Conservation (phyloP, 2,888 invertebrate genomes). For the Andrena praecox region DNA sequence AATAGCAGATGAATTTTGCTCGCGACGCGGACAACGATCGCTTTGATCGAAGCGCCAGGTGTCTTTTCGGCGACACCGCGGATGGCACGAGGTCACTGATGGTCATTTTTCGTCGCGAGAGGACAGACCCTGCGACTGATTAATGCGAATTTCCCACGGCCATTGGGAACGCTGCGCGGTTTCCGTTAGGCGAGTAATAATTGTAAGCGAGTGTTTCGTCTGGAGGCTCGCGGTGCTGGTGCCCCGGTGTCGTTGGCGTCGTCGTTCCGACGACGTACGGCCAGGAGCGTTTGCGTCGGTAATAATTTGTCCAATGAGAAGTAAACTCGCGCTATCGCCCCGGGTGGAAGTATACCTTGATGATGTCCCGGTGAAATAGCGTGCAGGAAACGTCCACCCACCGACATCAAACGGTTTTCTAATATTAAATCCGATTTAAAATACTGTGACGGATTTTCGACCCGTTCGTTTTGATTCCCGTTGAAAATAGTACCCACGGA, state of each 20-base stretch:
- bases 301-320: slow-evolving; percentile 61
- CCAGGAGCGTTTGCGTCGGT: slow-evolving; percentile 54
- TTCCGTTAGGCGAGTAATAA: slow-evolving; percentile 52
- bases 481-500: background rate
- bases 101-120: background rate
- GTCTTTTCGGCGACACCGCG: background rate
- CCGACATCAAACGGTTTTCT: slow-evolving; percentile 38
- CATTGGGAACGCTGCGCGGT: slow-evolving; percentile 27
- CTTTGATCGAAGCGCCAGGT: slow-evolving; percentile 23
- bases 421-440: slow-evolving; percentile 34
- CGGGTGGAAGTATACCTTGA: slow-evolving; percentile 45
- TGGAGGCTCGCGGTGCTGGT: slow-evolving; percentile 42
- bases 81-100: slow-evolving; percentile 1
- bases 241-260: slow-evolving; percentile 53
- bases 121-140: slow-evolving; percentile 14
- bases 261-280: slow-evolving; percentile 53
- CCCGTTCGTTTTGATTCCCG: background rate
- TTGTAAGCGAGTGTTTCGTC: slow-evolving; percentile 61
- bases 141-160: slow-evolving; percentile 49
- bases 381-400: slow-evolving; percentile 30
- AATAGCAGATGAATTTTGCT: slow-evolving; percentile 63
- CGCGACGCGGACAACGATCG: slow-evolving; percentile 29
- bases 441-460: background rate
- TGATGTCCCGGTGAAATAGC: slow-evolving; percentile 44
- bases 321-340: slow-evolving; percentile 48